Conservation (phyloP, 2,888 invertebrate species). For the Phoronis australis region DNA sequence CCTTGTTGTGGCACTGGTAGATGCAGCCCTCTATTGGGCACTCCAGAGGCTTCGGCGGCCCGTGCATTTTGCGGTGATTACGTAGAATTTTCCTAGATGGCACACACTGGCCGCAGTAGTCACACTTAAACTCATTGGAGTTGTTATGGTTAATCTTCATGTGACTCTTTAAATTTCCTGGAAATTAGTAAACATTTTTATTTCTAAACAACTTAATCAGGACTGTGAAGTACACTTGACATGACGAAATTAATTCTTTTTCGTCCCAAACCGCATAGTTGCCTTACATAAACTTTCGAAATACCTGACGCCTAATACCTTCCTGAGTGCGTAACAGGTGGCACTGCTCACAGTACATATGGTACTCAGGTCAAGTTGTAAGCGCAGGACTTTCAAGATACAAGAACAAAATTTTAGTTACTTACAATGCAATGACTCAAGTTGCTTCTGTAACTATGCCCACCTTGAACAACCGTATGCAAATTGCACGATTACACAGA, state of each 20-base stretch:
- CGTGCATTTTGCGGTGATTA: constrained; percentile 43
- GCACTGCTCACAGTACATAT: no score
- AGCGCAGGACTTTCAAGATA: no score
- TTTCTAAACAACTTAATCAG: not conserved
- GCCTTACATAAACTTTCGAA: no score
- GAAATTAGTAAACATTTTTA: constrained; percentile 5
- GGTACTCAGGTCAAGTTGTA: no score
- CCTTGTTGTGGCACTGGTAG: constrained; percentile 32
- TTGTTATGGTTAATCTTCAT: constrained; percentile 42
- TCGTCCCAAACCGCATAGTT: no score
- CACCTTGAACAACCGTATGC: no score
- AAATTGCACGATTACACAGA: no score
- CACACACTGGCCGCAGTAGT: constrained; percentile 38
- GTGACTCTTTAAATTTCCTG: constrained; percentile 52
- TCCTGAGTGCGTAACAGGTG: no score
- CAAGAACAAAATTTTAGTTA: no score
- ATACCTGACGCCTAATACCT: no score
- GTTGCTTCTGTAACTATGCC: no score
- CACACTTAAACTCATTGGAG: constrained; percentile 35
- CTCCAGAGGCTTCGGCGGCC: constrained; percentile 11
- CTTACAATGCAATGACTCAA: no score
- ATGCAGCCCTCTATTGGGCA: constrained; percentile 28
- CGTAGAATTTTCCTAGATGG: constrained; percentile 39
- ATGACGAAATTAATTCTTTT: not conserved
- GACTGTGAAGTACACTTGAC: not conserved